Conservation (phyloP, 2,888 invertebrate species). For the Vesta saturnalis region DNA sequence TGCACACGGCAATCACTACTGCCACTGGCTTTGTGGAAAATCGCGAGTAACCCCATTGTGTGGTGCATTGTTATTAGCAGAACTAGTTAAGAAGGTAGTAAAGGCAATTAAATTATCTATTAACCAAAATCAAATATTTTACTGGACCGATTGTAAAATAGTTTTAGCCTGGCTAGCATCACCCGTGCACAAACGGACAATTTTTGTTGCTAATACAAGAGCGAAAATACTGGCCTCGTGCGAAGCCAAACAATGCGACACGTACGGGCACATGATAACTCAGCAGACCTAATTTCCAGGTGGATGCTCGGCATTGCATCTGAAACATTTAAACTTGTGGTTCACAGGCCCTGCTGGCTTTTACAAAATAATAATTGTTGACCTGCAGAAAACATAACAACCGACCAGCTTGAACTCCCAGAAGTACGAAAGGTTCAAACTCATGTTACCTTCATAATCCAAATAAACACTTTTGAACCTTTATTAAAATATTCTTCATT, state of each 20-base stretch:
- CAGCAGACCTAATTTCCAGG: conserved; percentile 15
- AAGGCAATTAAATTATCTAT: too few relatives aligned
- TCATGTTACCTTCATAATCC: too few relatives aligned
- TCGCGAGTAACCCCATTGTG: conserved; percentile 44
- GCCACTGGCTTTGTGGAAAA: conserved; percentile 40
- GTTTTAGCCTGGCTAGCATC: conserved; percentile 11
- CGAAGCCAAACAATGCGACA: neutral
- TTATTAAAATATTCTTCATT: too few relatives aligned
- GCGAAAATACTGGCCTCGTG: conserved; percentile 3
- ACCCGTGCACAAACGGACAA: neutral
- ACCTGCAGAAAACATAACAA: too few relatives aligned
- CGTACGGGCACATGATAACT: neutral
- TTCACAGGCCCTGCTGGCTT: neutral
- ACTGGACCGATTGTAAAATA: conserved; percentile 40
- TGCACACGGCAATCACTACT: too few relatives aligned
- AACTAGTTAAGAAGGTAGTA: too few relatives aligned
- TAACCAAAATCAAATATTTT: too few relatives aligned
- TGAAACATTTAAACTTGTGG: conserved; percentile 3
- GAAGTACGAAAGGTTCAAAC: neutral
- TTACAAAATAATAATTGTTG: too few relatives aligned
- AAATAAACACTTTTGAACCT: too few relatives aligned
- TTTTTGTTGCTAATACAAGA: conserved; percentile 10
- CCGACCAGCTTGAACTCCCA: neutral
- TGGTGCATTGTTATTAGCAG: too few relatives aligned
- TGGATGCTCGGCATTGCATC: neutral